These are phyloP conservation scores for Dasyornis broadbenti DNA, from an alignment of 2,113 vertebrate genomes.

Conservation along the genomic window DNA sequence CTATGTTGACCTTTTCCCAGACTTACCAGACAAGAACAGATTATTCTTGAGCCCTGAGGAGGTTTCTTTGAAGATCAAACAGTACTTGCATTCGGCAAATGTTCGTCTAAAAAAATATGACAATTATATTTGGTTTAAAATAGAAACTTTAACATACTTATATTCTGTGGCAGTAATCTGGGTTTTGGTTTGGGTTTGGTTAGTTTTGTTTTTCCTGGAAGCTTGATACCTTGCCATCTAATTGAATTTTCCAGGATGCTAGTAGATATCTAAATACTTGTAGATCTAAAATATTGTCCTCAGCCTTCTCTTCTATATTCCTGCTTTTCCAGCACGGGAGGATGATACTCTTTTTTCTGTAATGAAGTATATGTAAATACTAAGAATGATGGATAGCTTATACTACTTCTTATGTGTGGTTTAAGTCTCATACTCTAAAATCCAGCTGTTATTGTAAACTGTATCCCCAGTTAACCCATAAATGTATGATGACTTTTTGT, in stretches of 20 bases:
- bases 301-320: background rate
- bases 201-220: background rate
- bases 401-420: accelerated
- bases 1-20: background rate
- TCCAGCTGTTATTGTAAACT: background rate
- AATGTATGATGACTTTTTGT: background rate
- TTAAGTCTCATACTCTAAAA: background rate
- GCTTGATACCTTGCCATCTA: background rate
- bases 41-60: background rate
- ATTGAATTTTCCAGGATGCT: background rate
- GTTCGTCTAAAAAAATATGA: background rate
- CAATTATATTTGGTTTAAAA: background rate
- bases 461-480: background rate
- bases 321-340: background rate
- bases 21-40: background rate
- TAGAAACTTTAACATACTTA: background rate
- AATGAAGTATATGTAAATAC: background rate
- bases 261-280: background rate
- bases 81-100: background rate
- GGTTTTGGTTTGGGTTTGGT: background rate
- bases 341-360: background rate
- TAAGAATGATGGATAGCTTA: background rate
- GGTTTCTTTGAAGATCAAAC: background rate
- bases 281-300: background rate
- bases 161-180: background rate